These are phyloP conservation scores for Orius laevigatus DNA, from an alignment of 1,140 invertebrate genomes.

Conservation along the genomic window DNA sequence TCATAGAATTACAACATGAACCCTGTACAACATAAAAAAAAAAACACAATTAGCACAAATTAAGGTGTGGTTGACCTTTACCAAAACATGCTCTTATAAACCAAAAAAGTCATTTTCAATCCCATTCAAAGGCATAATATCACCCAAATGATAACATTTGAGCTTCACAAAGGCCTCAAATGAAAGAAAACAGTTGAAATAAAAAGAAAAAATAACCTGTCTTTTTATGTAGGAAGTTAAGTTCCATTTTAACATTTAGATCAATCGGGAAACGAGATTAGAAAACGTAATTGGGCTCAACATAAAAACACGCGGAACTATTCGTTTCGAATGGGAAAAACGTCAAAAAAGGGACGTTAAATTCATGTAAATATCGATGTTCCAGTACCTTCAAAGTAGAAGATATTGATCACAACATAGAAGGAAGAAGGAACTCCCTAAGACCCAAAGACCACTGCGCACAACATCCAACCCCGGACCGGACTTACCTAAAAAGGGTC, in stretches of 20 bases:
- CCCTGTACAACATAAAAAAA: constrained; percentile 11
- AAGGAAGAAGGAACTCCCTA: constrained; percentile 1
- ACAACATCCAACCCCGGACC: too few relatives aligned
- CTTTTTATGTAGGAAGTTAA: neutral
- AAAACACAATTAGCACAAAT: neutral
- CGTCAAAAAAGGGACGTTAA: neutral
- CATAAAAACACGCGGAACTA: neutral
- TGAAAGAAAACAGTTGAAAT: constrained; percentile 1
- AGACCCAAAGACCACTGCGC: too few relatives aligned
- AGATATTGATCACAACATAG: constrained; percentile 16
- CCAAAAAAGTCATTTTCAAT: neutral
- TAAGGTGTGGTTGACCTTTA: neutral
- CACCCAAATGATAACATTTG: neutral
- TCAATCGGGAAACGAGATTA: constrained; percentile 1
- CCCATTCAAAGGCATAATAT: neutral
- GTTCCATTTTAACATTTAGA: neutral
- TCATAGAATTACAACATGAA: constrained; percentile 15
- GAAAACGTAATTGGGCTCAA: neutral
- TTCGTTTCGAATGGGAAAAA: neutral
- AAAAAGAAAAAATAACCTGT: constrained; percentile 10
- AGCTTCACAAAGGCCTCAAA: neutral
- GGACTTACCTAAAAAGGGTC: too few relatives aligned
- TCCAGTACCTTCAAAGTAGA: constrained; percentile 13
- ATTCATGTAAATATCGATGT: constrained; percentile 8
- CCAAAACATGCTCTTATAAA: neutral